Evolutionary conservation across 2,888 invertebrate genomes (phyloP).

Genomic region (Ophraella communa): DNA sequence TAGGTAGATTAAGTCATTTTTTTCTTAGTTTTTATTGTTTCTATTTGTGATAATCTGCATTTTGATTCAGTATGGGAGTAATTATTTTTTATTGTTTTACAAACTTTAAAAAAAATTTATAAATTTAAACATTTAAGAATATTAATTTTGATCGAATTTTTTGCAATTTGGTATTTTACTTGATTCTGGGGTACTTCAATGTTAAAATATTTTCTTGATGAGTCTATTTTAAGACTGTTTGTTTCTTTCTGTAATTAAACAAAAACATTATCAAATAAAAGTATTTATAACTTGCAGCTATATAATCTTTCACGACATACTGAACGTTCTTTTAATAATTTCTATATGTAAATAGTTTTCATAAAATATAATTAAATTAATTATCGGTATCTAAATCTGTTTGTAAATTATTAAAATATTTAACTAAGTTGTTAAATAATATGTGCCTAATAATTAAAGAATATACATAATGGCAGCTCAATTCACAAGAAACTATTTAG

Average conservation of each 20-base stretch:
- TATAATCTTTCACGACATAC: not conserved
- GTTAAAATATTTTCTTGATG: not conserved
- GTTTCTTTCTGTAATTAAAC: not conserved
- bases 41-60: conserved; percentile 14
- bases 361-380: not conserved
- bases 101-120: too few relatives aligned
- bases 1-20: conserved; percentile 13
- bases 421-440: conserved; percentile 37
- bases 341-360: not conserved
- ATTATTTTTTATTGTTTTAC: too few relatives aligned
- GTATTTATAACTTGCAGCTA: not conserved
- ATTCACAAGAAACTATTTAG: conserved; percentile 28
- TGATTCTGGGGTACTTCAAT: not conserved
- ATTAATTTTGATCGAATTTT: too few relatives aligned
- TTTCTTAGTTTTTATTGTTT: conserved; percentile 11
- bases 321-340: not conserved
- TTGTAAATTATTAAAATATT: conserved; percentile 6
- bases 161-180: too few relatives aligned
- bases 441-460: conserved; percentile 43
- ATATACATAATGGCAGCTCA: conserved; percentile 40
- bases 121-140: too few relatives aligned
- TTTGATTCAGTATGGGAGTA: not conserved
- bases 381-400: not conserved
- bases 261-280: not conserved
- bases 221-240: not conserved